phyloP scores from a whole-genome alignment of 2,113 vertebrate species.

The Dasyprocta punctata region DNA sequence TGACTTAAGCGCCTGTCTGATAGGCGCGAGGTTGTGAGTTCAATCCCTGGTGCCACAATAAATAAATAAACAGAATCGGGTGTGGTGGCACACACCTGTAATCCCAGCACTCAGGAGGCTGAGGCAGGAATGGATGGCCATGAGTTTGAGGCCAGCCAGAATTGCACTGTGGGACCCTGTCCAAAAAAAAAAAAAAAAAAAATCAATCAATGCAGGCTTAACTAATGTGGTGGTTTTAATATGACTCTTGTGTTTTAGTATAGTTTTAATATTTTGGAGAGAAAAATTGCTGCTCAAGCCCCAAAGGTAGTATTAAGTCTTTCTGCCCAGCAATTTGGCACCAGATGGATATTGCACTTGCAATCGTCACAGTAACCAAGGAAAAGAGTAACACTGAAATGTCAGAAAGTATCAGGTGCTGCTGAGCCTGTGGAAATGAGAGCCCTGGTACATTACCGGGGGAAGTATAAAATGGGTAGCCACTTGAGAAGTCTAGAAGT shows the following conservation, averaged over 20 bases:
- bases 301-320: neutral
- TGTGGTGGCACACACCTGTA: no score
- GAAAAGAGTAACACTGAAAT: neutral
- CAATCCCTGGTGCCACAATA: no score
- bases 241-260: neutral
- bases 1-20: no score
- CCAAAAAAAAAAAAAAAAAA: no score
- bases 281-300: neutral
- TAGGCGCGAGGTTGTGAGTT: no score
- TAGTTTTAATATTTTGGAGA: neutral
- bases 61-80: no score
- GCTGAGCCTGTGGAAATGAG: no score
- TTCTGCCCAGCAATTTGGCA: conserved; percentile 17
- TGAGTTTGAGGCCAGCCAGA: no score
- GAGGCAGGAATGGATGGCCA: no score
- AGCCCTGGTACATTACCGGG: neutral
- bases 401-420: no score
- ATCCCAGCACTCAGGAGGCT: no score
- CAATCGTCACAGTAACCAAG: neutral
- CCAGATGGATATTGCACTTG: neutral
- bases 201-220: neutral
- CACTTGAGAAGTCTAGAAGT: neutral
- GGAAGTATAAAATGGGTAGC: neutral
- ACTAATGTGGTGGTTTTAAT: neutral
- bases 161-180: no score